These are phyloP conservation scores for Falco columbarius DNA, from an alignment of 2,797 vertebrate genomes.

Conservation along the genomic window DNA sequence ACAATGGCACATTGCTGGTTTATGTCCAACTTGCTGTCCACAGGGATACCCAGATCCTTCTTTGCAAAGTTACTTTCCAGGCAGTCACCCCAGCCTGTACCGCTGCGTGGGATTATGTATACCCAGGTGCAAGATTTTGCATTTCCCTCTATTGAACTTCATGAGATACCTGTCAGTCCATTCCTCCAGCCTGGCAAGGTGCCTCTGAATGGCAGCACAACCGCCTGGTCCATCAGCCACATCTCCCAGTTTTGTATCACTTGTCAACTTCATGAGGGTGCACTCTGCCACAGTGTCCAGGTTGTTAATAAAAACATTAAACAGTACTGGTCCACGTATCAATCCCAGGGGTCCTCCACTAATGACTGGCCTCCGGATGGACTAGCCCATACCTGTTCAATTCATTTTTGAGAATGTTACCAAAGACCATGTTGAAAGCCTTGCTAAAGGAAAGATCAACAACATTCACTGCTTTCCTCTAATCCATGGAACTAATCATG, in stretches of 20 bases:
- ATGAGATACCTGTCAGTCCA: no score
- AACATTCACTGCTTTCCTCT: not conserved
- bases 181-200: no score
- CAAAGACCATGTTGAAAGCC: not conserved
- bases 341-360: not conserved
- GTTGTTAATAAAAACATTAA: not conserved
- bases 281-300: not conserved
- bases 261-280: not conserved
- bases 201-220: not conserved
- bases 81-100: not conserved
- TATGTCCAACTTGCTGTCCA: no score
- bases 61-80: not conserved
- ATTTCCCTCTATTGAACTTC: no score
- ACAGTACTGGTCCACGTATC: not conserved
- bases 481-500: not conserved
- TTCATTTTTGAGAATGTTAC: not conserved
- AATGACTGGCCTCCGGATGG: not conserved
- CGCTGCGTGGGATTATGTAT: not conserved
- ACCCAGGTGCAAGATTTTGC: not conserved
- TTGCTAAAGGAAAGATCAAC: not conserved
- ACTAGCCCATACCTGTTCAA: not conserved
- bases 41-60: not conserved
- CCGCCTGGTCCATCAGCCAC: not conserved
- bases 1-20: not conserved
- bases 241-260: not conserved